Percentiles rank a stretch among this genome's conserved stretches.
phyloP scores from a whole-genome alignment of 2,888 invertebrate species.

The Drosophila mulleri region DNA sequence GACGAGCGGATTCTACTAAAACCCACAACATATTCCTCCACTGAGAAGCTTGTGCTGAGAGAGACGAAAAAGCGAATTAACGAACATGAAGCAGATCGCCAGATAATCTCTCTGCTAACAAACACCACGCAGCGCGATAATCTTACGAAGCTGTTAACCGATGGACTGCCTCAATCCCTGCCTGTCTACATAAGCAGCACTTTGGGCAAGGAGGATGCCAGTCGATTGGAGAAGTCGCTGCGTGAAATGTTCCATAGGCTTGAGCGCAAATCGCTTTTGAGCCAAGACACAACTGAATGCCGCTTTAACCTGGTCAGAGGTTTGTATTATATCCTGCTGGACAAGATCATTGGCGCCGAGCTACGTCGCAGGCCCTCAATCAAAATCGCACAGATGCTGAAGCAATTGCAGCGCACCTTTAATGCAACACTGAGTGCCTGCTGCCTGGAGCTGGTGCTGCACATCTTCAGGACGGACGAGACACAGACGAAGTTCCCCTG shows the following conservation, averaged over 20 bases:
- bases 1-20: slow-evolving; percentile 61
- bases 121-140: slow-evolving; percentile 23
- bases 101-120: slow-evolving; percentile 1
- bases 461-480: slow-evolving; percentile 24
- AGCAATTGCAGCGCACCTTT: slow-evolving; percentile 34
- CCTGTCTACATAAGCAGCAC: slow-evolving; percentile 26
- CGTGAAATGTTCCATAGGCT: slow-evolving; percentile 33
- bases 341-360: slow-evolving; percentile 47
- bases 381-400: slow-evolving; percentile 39
- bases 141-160: slow-evolving; percentile 20
- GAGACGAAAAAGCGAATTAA: not conserved
- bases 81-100: not conserved
- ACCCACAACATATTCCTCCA: not conserved
- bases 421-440: slow-evolving; percentile 49
- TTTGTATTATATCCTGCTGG: slow-evolving; percentile 50
- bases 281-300: not conserved
- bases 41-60: not conserved
- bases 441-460: slow-evolving; percentile 56
- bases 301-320: slow-evolving; percentile 39
- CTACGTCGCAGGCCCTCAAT: slow-evolving; percentile 36
- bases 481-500: slow-evolving; percentile 51
- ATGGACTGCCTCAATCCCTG: slow-evolving; percentile 35
- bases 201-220: slow-evolving; percentile 7
- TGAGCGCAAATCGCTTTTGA: slow-evolving; percentile 4
- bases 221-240: slow-evolving; percentile 31